Evolutionary conservation across 2,113 vertebrate genomes (phyloP).

Genomic region (Brevimyrus niger): DNA sequence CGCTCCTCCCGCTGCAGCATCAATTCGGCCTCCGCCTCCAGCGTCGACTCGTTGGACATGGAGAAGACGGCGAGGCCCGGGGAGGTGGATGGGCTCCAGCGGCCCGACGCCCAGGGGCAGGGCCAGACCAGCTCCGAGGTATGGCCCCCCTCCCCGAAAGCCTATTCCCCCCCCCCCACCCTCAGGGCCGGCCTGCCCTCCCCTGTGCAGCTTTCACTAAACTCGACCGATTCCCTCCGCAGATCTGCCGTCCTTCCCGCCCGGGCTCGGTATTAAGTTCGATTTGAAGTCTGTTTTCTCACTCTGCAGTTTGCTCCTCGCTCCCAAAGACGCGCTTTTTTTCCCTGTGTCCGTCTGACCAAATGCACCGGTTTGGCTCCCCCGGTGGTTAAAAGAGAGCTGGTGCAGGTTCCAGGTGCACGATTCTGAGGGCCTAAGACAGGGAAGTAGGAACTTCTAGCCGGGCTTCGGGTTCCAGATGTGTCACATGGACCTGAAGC

Average conservation of each 20-base stretch:
- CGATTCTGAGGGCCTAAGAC: not conserved
- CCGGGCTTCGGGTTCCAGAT: not conserved
- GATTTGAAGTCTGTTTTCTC: not conserved
- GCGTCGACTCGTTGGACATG: constrained; percentile 92
- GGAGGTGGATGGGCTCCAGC: constrained; percentile 67
- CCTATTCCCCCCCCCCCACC: no score
- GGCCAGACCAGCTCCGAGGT: constrained; percentile 76
- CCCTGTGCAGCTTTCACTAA: not conserved
- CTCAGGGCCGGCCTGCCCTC: not conserved
- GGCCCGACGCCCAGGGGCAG: constrained; percentile 1
- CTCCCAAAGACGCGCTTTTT: not conserved
- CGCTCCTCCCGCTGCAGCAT: constrained; percentile 73
- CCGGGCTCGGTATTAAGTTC: not conserved
- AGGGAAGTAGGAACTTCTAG: not conserved
- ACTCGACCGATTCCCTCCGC: not conserved
- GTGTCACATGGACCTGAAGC: not conserved
- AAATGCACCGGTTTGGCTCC: not conserved
- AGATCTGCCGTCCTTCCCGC: not conserved
- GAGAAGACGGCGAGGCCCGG: constrained; percentile 70
- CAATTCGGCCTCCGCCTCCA: constrained; percentile 65
- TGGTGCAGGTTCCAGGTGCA: not conserved
- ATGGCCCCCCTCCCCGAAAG: constrained; percentile 23
- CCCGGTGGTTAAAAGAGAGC: no score
- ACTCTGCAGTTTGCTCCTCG: not conserved
- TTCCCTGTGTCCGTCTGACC: not conserved